These are phyloP conservation scores for Agapornis canus DNA, from an alignment of 2,797 vertebrate genomes.

Conservation along the genomic window DNA sequence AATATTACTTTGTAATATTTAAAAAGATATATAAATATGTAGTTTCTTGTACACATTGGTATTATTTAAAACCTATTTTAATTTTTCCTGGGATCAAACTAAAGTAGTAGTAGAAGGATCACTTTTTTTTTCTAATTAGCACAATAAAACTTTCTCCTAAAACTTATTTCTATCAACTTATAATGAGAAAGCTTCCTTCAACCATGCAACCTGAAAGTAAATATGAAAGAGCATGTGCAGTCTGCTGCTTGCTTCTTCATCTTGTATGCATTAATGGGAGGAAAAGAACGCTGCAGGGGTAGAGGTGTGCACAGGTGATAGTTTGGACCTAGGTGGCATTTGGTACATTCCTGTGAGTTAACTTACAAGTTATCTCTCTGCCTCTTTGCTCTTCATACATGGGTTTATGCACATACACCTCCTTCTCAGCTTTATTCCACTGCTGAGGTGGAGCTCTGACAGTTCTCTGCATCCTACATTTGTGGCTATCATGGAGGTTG, in stretches of 20 bases:
- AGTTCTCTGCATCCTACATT: background rate
- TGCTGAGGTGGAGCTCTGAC: background rate
- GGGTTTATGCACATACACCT: background rate
- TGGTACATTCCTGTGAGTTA: background rate
- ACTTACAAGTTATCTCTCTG: background rate
- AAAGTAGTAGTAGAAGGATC: background rate
- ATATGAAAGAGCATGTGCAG: background rate
- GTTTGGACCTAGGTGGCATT: background rate
- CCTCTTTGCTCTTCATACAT: background rate
- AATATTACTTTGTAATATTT: background rate
- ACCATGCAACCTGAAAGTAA: background rate
- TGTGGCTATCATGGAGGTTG: background rate
- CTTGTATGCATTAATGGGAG: fast-evolving
- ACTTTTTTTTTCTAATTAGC: background rate
- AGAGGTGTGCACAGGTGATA: background rate
- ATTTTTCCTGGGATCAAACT: background rate
- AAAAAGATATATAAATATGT: background rate
- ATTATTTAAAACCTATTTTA: background rate
- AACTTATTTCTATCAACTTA: background rate
- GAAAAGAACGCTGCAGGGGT: background rate
- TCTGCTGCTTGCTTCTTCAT: background rate
- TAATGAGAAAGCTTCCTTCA: background rate
- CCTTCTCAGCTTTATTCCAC: background rate
- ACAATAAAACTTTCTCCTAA: background rate
- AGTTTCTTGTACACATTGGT: background rate